Conservation (phyloP, 2,888 invertebrate species). For the Cyrtodaria siliqua region DNA sequence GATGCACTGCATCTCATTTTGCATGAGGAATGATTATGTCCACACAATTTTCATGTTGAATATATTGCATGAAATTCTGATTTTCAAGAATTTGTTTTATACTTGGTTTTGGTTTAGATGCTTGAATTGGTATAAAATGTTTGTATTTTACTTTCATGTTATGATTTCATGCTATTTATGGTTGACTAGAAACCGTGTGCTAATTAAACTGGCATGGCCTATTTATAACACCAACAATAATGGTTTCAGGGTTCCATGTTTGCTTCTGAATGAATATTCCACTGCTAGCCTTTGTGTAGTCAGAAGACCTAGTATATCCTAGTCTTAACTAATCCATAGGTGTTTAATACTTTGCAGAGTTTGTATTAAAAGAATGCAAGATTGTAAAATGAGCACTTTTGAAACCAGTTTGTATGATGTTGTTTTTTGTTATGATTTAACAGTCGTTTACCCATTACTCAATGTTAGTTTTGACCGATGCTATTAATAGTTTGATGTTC, state of each 20-base stretch:
- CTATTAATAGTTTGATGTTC: conserved; percentile 60
- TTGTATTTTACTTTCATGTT: conserved; percentile 70
- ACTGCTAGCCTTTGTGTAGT: conserved; percentile 70
- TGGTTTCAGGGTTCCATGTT: conserved; percentile 69
- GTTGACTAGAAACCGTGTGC: conserved; percentile 70
- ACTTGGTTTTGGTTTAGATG: conserved; percentile 72
- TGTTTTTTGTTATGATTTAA: conserved; percentile 42
- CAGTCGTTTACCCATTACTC: too few species aligned
- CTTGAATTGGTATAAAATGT: conserved; percentile 71
- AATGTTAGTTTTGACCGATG: conserved; percentile 40
- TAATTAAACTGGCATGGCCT: conserved; percentile 72
- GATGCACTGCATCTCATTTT: conserved; percentile 66
- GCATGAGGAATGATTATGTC: conserved; percentile 71
- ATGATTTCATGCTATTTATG: conserved; percentile 70
- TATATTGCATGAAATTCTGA: conserved; percentile 71
- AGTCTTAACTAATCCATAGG: conserved; percentile 61
- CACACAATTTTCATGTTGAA: conserved; percentile 70
- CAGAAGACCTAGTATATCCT: conserved; percentile 68
- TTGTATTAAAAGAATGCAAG: conserved; percentile 21
- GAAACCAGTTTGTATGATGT: conserved; percentile 6
- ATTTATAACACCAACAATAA: conserved; percentile 67
- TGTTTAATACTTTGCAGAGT: conserved; percentile 39
- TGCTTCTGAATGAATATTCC: conserved; percentile 69
- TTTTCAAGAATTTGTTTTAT: conserved; percentile 69
- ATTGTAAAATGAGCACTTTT: conserved; percentile 18